Evolutionary conservation across 2,113 vertebrate species (phyloP), one percentile per base, ranked within the genome.

Genomic region (Cynoglossus semilaevis): DNA sequence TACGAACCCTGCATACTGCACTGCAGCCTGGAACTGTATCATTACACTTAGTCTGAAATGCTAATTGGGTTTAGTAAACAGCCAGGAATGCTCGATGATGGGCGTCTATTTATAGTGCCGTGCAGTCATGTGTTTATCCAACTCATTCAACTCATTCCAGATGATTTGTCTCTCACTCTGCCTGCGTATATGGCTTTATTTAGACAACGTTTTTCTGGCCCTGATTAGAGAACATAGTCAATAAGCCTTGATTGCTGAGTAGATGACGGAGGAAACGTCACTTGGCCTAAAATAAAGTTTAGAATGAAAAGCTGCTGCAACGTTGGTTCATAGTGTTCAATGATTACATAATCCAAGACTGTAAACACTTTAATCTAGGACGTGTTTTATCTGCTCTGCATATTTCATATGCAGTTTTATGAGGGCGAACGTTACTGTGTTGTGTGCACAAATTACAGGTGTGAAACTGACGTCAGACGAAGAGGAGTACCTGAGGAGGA

Each of bases 401-500:
- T 60, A 1, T 48, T 7, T 57, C n/a, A 7, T 15, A 9, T 45
- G n/a, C 29, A 1, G 22, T 4, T 29, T 47, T 54, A 37, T 50
- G 9, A 65, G 38, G 19, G 35, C 49, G 9, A 56, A 51, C 65
- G 17, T 53, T 15, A 60, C 5, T 63, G 7, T 49, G 22, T 12
- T 63, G 40, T 81, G 41, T 42, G 18, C 34, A 16, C 34, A 34
- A 63, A 73, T 69, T 48, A 58, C 54, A 90, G 87, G 70, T 61
- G 60, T 68, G 22, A 84, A 79, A 71, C 59, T 89, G 56, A 79
- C 77, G 10, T 41, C 44, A 7, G 48, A 65, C 19, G 88, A 90
- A 48, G 80, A 80, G 54, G 84, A 88, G 56, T 80, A 85, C 38
- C 42, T 83, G 37, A 90, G 87, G 85, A 84, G 70, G 64, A 94